Evolutionary conservation across 2,888 invertebrate genomes (phyloP).

Genomic region (Cantharis lateralis): DNA sequence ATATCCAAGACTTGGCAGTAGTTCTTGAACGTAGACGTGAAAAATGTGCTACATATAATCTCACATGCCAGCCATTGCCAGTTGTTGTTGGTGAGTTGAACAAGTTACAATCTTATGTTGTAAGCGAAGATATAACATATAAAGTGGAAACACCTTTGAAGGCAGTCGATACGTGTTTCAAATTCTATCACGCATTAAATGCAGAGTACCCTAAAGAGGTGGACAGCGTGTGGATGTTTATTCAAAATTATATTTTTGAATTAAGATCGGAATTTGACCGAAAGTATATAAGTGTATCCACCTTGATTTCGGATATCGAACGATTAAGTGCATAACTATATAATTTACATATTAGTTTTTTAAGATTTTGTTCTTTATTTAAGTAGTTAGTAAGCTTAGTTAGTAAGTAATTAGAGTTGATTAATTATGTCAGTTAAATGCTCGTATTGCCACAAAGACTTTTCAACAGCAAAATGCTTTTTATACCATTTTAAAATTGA

Average conservation of each 20-base stretch:
- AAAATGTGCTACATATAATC: neutral
- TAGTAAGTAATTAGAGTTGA: no score
- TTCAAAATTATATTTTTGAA: slow-evolving; percentile 15
- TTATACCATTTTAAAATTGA: no score
- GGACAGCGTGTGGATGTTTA: neutral
- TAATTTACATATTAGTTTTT: no score
- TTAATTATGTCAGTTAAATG: no score
- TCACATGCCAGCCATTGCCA: neutral
- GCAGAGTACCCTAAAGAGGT: slow-evolving; percentile 1
- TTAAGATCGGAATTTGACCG: no score
- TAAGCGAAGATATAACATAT: neutral
- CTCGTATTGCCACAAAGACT: no score
- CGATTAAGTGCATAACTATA: no score
- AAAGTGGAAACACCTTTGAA: neutral
- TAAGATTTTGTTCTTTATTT: no score
- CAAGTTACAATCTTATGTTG: neutral
- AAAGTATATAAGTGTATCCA: no score
- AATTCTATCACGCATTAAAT: neutral
- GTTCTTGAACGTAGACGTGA: neutral
- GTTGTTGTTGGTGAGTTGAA: neutral
- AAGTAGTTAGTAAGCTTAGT: no score
- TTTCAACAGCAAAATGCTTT: no score
- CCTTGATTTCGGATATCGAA: no score
- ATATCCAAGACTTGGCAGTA: neutral
- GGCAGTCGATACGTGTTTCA: neutral